A percentile compares a stretch with the other conserved stretches of the same genome.
These are phyloP conservation scores for Elephas maximus DNA, from an alignment of 2,113 vertebrate species.

Conservation along the genomic window DNA sequence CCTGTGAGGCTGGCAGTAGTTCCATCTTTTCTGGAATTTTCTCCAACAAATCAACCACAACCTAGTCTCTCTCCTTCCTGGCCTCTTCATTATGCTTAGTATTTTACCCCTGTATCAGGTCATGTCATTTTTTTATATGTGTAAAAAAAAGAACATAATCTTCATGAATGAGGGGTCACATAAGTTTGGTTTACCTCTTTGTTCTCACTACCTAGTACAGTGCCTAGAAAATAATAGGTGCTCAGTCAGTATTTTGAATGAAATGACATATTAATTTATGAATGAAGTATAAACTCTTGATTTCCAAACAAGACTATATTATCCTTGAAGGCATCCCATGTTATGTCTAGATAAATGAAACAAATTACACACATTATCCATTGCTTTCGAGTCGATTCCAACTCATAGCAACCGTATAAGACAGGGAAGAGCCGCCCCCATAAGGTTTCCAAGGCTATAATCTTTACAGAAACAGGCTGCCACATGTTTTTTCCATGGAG, in stretches of 20 bases:
- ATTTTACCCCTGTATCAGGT: not conserved
- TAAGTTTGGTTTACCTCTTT: not conserved
- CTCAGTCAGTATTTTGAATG: not conserved
- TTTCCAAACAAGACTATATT: not conserved
- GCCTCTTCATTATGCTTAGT: not conserved
- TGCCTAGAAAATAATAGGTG: too few species aligned
- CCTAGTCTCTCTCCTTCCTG: not conserved
- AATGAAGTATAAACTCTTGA: not conserved
- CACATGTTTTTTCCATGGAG: too few species aligned
- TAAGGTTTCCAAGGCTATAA: too few species aligned
- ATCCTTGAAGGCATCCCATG: not conserved
- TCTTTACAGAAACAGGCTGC: too few species aligned
- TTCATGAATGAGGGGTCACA: not conserved
- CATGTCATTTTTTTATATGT: not conserved
- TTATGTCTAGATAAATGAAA: not conserved
- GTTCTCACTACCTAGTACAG: not conserved
- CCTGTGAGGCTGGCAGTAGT: not conserved
- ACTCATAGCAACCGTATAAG: too few species aligned
- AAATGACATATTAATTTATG: constrained; percentile 24
- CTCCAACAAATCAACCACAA: not conserved
- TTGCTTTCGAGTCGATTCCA: too few species aligned
- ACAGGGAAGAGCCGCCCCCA: too few species aligned
- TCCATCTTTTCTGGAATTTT: not conserved
- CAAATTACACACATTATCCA: too few species aligned
- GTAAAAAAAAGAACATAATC: not conserved